Conservation (phyloP, 2,113 vertebrate species). For the Isichthys henryi region DNA sequence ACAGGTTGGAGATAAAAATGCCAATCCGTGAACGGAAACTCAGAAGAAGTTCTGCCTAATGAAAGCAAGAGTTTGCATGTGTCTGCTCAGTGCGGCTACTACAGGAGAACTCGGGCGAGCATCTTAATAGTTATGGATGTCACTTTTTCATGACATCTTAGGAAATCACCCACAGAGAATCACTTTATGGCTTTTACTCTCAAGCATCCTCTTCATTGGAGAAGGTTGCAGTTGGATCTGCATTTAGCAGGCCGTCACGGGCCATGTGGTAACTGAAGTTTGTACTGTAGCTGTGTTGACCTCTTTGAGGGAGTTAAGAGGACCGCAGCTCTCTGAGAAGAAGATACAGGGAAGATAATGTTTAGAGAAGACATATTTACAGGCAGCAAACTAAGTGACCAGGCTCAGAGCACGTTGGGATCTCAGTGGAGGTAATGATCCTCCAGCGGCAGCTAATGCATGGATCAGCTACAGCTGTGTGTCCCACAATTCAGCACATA, state of each 20-base stretch:
- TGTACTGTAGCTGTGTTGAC: background rate
- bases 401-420: background rate
- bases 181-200: background rate
- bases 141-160: background rate
- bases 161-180: background rate
- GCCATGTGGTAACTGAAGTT: background rate
- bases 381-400: background rate
- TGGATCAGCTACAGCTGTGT: background rate
- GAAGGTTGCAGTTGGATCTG: background rate
- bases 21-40: background rate
- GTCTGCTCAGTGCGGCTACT: background rate
- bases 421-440: background rate
- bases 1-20: background rate
- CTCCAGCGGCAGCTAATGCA: background rate
- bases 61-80: background rate
- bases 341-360: background rate
- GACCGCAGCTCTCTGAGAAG: background rate
- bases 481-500: background rate
- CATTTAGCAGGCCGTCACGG: background rate
- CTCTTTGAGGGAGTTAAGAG: background rate
- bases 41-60: background rate
- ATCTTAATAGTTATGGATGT: background rate
- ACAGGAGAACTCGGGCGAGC: background rate
- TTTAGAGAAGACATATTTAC: background rate
- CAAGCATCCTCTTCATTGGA: background rate